These are phyloP conservation scores for Zonitis immaculata DNA, from an alignment of 2,888 invertebrate species.

Conservation along the genomic window DNA sequence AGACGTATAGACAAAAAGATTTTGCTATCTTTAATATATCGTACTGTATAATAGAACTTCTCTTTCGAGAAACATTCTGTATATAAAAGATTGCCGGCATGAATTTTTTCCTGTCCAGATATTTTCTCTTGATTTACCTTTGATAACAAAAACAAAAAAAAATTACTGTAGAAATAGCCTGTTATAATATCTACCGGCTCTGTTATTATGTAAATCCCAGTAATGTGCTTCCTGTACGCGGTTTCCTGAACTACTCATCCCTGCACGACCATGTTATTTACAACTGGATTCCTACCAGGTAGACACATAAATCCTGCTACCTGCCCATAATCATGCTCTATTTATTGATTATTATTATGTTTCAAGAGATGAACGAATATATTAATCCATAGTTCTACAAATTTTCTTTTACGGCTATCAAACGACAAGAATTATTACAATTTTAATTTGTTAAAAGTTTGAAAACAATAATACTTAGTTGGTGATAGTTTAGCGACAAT, in stretches of 20 bases:
- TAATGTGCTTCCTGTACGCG: slow-evolving; percentile 27
- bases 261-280: slow-evolving; percentile 15
- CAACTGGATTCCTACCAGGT: slow-evolving; percentile 20
- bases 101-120: neutral
- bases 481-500: neutral
- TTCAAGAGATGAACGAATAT: neutral
- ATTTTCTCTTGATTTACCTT: neutral
- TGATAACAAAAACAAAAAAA: neutral
- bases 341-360: slow-evolving; percentile 10
- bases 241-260: slow-evolving; percentile 22
- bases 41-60: too few relatives aligned
- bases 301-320: slow-evolving; percentile 15
- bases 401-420: too few relatives aligned
- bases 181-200: slow-evolving; percentile 20
- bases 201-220: slow-evolving; percentile 26
- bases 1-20: too few relatives aligned
- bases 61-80: too few relatives aligned
- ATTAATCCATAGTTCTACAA: too few relatives aligned
- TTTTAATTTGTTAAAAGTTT: neutral
- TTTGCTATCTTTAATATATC: too few relatives aligned
- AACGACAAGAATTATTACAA: too few relatives aligned
- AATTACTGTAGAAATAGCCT: slow-evolving; percentile 2
- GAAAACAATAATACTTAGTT: neutral
- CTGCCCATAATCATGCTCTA: slow-evolving; percentile 17
- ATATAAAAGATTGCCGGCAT: neutral